phyloP scores from a whole-genome alignment of 2,888 invertebrate genomes.

The Drosophila pseudotalamancana region DNA sequence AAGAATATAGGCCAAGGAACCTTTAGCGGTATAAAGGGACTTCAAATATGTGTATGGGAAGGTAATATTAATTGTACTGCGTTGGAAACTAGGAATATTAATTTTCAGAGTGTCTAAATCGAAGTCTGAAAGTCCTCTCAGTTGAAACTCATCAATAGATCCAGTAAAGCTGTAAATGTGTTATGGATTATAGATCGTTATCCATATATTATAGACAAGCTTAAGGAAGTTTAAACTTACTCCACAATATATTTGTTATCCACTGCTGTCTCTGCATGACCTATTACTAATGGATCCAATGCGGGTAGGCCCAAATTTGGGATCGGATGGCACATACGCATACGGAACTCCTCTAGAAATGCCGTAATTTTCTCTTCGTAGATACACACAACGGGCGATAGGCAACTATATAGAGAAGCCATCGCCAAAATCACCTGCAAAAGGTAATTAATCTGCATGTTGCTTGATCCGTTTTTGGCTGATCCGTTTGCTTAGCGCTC shows the following conservation, averaged over 20 bases:
- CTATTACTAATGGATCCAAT: constrained; percentile 74
- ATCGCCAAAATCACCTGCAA: constrained; percentile 27
- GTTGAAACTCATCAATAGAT: constrained; percentile 63
- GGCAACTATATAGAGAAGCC: constrained; percentile 32
- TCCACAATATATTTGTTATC: constrained; percentile 74
- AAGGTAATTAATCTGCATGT: constrained; percentile 32
- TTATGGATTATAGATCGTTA: neutral
- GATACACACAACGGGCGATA: constrained; percentile 40
- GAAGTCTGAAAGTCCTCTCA: constrained; percentile 76
- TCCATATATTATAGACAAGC: neutral
- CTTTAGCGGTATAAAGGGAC: constrained; percentile 78
- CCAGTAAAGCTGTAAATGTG: constrained; percentile 61
- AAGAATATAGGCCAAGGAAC: constrained; percentile 75
- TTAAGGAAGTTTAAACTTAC: constrained; percentile 40
- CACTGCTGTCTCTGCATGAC: constrained; percentile 43
- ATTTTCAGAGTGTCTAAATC: constrained; percentile 57
- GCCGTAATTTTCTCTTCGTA: constrained; percentile 60
- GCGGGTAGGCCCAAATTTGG: constrained; percentile 76
- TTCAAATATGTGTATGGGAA: constrained; percentile 69
- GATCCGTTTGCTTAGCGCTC: constrained; percentile 26
- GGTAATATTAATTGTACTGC: constrained; percentile 66
- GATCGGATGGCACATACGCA: constrained; percentile 82
- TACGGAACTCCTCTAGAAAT: constrained; percentile 74
- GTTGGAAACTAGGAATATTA: constrained; percentile 29
- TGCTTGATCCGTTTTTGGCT: neutral